Evolutionary conservation across 2,797 vertebrate species (phyloP).

Genomic region (Leucoraja ocellata): DNA sequence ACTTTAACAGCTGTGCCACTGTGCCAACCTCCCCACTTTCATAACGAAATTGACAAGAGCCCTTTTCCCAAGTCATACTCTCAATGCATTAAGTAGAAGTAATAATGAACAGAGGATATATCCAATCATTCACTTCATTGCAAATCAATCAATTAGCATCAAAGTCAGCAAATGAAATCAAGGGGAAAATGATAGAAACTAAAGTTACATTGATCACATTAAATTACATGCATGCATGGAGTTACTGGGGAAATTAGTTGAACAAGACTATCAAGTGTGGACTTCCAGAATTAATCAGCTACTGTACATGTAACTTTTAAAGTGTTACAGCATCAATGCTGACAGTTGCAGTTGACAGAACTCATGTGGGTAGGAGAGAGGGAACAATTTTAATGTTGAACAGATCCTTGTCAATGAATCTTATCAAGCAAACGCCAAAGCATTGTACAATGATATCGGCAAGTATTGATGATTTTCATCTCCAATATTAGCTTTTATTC

Average conservation of each 20-base stretch:
- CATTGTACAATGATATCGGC: neutral
- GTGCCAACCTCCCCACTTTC: too few species aligned
- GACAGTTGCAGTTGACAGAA: neutral
- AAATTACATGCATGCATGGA: neutral
- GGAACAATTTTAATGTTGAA: neutral
- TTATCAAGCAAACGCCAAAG: neutral
- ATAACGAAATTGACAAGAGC: neutral
- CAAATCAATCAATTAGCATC: neutral
- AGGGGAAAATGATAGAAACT: neutral
- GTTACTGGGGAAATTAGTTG: too few species aligned
- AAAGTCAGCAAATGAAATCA: neutral
- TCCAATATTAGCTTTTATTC: neutral
- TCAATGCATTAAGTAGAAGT: neutral
- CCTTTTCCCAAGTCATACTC: neutral
- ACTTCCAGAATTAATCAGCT: slow-evolving; percentile 15
- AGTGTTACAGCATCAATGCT: neutral
- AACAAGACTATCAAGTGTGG: neutral
- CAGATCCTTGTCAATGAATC: neutral
- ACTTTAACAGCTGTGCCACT: too few species aligned
- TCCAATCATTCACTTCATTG: neutral
- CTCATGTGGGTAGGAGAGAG: neutral
- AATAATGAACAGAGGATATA: neutral
- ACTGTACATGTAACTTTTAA: neutral
- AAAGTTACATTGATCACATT: neutral
- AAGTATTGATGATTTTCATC: neutral